Evolutionary conservation across 35 echinoderm and acorn worm species (phyloP), one percentile per base, ranked within the genome.

Genomic region (Patiria miniata): DNA sequence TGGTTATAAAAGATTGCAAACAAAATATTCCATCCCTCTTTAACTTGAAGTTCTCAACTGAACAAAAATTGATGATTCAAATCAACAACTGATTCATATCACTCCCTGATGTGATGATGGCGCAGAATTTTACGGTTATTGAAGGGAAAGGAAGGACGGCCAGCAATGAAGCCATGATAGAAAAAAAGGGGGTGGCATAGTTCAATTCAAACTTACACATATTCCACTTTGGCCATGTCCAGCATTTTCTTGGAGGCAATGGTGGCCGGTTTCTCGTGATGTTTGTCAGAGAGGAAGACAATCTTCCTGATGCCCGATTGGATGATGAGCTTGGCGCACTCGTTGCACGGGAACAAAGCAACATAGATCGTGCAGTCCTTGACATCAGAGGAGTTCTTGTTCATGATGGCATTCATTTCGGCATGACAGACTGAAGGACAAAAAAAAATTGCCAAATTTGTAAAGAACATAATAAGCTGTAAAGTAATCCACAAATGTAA

Each of bases 281-380:
- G 90, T 54, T 94, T 98, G 57, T 98, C 95, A 0, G 95, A 98
- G 37, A 94, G 79, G 61, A 86, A 98, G 4, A 98, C 32, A 5
- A 98, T 87, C 57, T 84, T 77, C 26, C 86, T 94, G 83, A 98
- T 94, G 0, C 92, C 92, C 0, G 95, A 89, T 30, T 98, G 95
- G 89, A 98, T 98, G 37, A 98, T 89, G 28, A 98, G 78, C 83
- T 98, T 98, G 39, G 95, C 93, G 79, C 95, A 98, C 61, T 98
- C 92, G 65, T 98, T 98, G 79, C 95, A 98, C 4, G 95, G 95
- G 53, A 98, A 98, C 52, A 98, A 52, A 29, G 95, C 95, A 0
- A 98, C 95, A 53, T 98, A 98, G 39, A 98, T 92, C 33, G 85
- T 91, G 50, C 95, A 98, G 30, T 84, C 89, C 52, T 98, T 98